Percentiles rank a stretch among this genome's conserved stretches.
Evolutionary conservation across 2,113 vertebrate genomes (phyloP).

Genomic region (Salvelinus fontinalis): DNA sequence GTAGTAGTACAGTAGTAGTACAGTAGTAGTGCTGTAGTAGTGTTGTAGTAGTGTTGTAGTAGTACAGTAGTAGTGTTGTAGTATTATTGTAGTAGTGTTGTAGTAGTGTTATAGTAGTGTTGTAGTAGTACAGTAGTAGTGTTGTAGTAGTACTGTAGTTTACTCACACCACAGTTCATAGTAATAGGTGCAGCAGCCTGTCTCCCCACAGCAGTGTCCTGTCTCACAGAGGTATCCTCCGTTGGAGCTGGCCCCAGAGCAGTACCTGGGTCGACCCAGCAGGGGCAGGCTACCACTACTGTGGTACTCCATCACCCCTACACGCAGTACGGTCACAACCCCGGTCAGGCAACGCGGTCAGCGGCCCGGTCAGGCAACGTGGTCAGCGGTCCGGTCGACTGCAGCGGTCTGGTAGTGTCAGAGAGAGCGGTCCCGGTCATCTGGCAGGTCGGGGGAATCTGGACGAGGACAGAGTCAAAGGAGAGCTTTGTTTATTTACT

Average conservation of each 20-base stretch:
- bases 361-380: conserved; percentile 33
- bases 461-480: background rate
- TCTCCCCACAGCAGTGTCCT: conserved; percentile 95
- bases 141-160: too few relatives aligned
- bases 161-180: conserved; percentile 96
- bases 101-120: too few relatives aligned
- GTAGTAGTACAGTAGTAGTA: too few relatives aligned
- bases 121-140: too few relatives aligned
- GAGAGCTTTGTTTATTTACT: background rate
- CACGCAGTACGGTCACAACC: background rate
- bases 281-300: conserved; percentile 78
- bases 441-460: background rate
- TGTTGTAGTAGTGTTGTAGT: rapidly evolving
- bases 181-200: conserved; percentile 95
- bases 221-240: conserved; percentile 92
- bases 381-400: conserved; percentile 9
- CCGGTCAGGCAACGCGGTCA: conserved; percentile 50
- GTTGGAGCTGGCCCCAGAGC: conserved; percentile 82
- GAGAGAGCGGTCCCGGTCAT: background rate
- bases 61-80: rapidly evolving
- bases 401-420: conserved; percentile 32
- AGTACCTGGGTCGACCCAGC: conserved; percentile 81
- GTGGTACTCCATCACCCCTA: conserved; percentile 77
- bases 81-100: too few relatives aligned
- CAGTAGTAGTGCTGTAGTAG: too few relatives aligned